Conservation (phyloP, 2,113 vertebrate species). For the Thryonomys swinderianus region DNA sequence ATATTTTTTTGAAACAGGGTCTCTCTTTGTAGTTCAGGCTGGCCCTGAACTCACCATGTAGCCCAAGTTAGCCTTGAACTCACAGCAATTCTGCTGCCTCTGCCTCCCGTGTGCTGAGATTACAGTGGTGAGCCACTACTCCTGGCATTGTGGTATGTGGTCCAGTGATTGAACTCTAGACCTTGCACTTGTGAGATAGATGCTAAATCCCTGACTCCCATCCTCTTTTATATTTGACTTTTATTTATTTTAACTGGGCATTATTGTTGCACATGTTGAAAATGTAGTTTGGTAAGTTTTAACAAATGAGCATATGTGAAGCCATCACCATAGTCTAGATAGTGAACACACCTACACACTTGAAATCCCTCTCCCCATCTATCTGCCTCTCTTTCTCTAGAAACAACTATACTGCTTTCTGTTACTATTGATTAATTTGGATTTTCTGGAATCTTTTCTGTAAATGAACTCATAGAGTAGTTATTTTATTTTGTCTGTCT, state of each 20-base stretch:
- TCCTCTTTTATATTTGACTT: slow-evolving; percentile 24
- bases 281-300: background rate
- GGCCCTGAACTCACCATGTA: too few relatives aligned
- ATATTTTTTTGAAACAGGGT: too few relatives aligned
- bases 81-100: too few relatives aligned
- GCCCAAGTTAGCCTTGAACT: too few relatives aligned
- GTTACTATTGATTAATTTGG: background rate
- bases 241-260: background rate
- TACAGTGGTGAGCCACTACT: too few relatives aligned
- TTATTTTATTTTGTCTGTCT: background rate
- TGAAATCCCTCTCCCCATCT: background rate
- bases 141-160: too few relatives aligned
- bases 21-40: too few relatives aligned
- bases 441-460: slow-evolving; percentile 9
- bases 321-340: background rate
- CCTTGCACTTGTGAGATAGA: too few relatives aligned
- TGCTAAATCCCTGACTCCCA: background rate
- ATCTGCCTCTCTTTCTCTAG: background rate
- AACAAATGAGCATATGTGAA: background rate
- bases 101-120: too few relatives aligned
- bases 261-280: background rate
- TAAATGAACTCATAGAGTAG: background rate
- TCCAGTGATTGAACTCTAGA: too few relatives aligned
- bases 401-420: background rate
- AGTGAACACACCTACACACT: background rate